phyloP scores from a whole-genome alignment of 2,888 invertebrate species.

The Harmothoe impar region DNA sequence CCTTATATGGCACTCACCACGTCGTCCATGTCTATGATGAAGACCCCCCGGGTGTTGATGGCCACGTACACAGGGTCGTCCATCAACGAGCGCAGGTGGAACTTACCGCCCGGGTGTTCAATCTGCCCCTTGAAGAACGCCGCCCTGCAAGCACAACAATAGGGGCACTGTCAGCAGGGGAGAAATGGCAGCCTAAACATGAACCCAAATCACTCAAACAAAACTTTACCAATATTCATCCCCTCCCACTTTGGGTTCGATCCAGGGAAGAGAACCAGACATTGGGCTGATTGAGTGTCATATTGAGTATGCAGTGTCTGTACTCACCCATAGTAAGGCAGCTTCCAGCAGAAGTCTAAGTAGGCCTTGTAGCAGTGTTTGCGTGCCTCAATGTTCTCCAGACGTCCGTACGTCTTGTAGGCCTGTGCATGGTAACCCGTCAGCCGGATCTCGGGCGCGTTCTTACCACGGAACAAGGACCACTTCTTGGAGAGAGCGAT shows the following conservation, averaged over 20 bases:
- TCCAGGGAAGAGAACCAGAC: too few relatives aligned
- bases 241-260: too few relatives aligned
- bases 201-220: too few relatives aligned
- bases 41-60: conserved; percentile 81
- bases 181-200: too few relatives aligned
- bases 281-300: too few relatives aligned
- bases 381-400: not conserved
- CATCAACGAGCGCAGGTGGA: conserved; percentile 92
- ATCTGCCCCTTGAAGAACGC: conserved; percentile 98
- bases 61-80: conserved; percentile 90
- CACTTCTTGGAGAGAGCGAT: conserved; percentile 86
- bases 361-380: conserved; percentile 89
- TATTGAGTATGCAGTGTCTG: too few relatives aligned
- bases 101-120: conserved; percentile 88
- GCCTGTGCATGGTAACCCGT: conserved; percentile 60
- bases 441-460: conserved; percentile 69
- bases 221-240: not conserved
- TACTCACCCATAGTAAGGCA: conserved; percentile 81
- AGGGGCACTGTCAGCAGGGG: not conserved
- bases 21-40: conserved; percentile 79
- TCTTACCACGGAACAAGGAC: conserved; percentile 63
- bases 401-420: conserved; percentile 25
- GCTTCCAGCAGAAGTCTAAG: conserved; percentile 89
- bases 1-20: conserved; percentile 78
- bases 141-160: conserved; percentile 86